phyloP scores from a whole-genome alignment of 2,888 invertebrate species.

The Erynnis tages region DNA sequence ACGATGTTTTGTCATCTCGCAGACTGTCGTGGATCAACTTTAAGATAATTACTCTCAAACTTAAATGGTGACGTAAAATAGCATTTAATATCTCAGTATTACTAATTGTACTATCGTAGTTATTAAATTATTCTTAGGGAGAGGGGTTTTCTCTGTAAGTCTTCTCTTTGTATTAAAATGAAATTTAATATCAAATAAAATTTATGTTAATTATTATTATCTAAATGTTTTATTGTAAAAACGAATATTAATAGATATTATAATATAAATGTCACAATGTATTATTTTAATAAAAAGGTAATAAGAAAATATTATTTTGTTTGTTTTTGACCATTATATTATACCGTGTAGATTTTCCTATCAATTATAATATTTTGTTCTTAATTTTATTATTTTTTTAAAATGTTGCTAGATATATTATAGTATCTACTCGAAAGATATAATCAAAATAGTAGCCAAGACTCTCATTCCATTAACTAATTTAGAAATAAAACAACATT shows the following conservation, averaged over 20 bases:
- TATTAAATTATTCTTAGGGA: constrained; percentile 38
- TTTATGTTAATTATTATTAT: constrained; percentile 19
- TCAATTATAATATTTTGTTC: too few species aligned
- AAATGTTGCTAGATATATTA: too few species aligned
- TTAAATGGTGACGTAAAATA: constrained; percentile 14
- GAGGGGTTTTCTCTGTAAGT: constrained; percentile 44
- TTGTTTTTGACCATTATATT: not conserved
- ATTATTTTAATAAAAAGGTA: constrained; percentile 40
- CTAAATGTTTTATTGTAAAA: constrained; percentile 20
- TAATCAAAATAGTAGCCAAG: too few species aligned
- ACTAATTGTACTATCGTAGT: constrained; percentile 29
- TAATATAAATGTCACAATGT: constrained; percentile 29
- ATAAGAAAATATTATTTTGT: constrained; percentile 20
- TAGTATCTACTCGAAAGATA: too few species aligned
- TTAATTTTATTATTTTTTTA: too few species aligned
- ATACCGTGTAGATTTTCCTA: too few species aligned
- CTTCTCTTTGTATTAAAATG: constrained; percentile 31
- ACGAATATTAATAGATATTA: constrained; percentile 35
- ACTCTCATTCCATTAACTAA: too few species aligned
- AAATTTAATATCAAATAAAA: constrained; percentile 23
- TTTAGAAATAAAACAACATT: too few species aligned
- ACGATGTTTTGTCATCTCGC: constrained; percentile 9
- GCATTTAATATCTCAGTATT: constrained; percentile 28
- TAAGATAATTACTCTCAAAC: not conserved
- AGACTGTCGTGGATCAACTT: constrained; percentile 14